Evolutionary conservation across 1,140 invertebrate genomes (phyloP), one percentile per base, ranked within the genome.

Genomic region (Branchinecta lynchi): DNA sequence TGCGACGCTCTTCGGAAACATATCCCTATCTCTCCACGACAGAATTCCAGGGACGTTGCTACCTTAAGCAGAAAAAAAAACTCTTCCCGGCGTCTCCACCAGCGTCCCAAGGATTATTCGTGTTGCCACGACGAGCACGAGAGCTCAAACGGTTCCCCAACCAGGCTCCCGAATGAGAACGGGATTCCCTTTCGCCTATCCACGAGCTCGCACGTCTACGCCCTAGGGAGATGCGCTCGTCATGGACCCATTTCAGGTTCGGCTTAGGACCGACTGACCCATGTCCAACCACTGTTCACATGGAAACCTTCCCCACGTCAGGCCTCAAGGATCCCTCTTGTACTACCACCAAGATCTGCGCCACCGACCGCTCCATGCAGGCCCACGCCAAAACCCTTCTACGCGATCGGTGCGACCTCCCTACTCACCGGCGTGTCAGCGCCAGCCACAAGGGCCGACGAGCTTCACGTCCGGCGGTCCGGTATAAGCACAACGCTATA

Each of bases 271-370:
- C 87, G 87, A 89, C 88, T 90, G 82, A 90, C 86, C 87, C 87
- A 86, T 87, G 85, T 87, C 82, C 88, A 90, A 92, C 83, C 81
- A 86, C 87, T 89, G 88, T 90, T 90, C 84, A 88, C 87, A 86
- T 85, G 88, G 87, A 91, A 85, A 83, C 81, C 78, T 89, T 89
- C 86, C 89, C 88, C 87, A 87, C 87, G 83, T 90, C 87, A 87
- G 86, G 87, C 86, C 85, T 88, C 86, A 85, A 87, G 84, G 86
- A 81, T 80, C 86, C 87, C 86, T 81, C 84, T 87, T 87, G 87
- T 89, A 89, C 85, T 86, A 86, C 84, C 83, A 87, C 85, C 87
- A 89, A 89, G 86, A 89, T 90, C 87, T 89, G 85, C 86, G 85
- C 86, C 83, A 80, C 83, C 81, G 84, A 85, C 82, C 81, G 86